Evolutionary conservation across 2,113 vertebrate genomes (phyloP), one percentile per base, ranked within the genome.

Genomic region (Sula dactylatra): DNA sequence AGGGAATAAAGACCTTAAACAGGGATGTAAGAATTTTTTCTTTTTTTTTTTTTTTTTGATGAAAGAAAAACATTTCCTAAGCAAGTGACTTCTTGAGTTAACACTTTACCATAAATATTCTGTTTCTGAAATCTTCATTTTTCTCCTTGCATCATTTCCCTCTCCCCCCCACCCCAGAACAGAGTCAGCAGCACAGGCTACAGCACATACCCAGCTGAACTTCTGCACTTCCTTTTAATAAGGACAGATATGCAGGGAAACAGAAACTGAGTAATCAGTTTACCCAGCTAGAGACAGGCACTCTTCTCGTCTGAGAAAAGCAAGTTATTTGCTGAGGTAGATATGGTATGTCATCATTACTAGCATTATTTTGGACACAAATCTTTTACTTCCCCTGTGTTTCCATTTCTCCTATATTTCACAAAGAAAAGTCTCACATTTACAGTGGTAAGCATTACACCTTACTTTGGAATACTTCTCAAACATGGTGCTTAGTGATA

Each of bases 181-280:
- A 58, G 31, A 85, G 44, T 67, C 88, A 90, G 27, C 36, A 81
- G 72, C 45, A n/a, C 49, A 91, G 49, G n/a, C 64, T 83, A 40
- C 79, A 77, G 49, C 27, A 52, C 44, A 81, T 72, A 93, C 20
- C 69, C 78, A 87, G 78, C 42, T 97, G 94, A 97, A 97, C 91
- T 97, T 91, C 70, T 95, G 93, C 93, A 90, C 89, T 95, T 97
- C 96, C 93, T 95, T 97, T 97, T 95, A 96, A 97, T 94, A 97
- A 97, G 66, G 87, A 83, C 66, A 96, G 81, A 95, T 91, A 96
- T 78, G 84, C 64, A 66, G 66, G 45, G 78, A 95, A 87, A 49
- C 82, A 96, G 94, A 91, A 89, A 94, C 25, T 73, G 71, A 88
- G 87, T 88, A 96, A 96, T 97, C 92, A 74, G 42, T 95, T 95